Evolutionary conservation across 2,113 vertebrate genomes (phyloP), one percentile per base, ranked within the genome.

Genomic region (Campylorhamphus procurvoides): DNA sequence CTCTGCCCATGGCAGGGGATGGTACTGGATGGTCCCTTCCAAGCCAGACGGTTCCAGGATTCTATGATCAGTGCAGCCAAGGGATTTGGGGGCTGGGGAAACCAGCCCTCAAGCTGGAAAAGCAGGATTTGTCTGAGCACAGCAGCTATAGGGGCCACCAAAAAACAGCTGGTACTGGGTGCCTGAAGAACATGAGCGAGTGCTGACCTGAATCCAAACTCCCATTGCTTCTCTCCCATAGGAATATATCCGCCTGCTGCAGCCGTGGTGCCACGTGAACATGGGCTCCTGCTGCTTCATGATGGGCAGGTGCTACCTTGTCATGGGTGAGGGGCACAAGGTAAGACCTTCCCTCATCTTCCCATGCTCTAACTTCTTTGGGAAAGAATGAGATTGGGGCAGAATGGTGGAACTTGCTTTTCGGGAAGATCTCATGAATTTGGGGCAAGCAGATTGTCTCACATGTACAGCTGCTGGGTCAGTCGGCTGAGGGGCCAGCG

Each of bases 261-360:
- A 98, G 76, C 98, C 99, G 0, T 99, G 99, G 99, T 99, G 99
- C 97, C 99, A 99, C 22, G 98, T 99, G 81, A 99, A 99, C 77
- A 98, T 99, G 59, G 99, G 99, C 37, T 99, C 99, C 72, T 99
- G 99, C 74, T 98, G 98, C 18, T 99, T 99, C 97, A 98, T 99
- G 98, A 97, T 99, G 97, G 99, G 98, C 63, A 98, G 99, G 23
- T 99, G 99, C 95, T 99, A 99, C 96, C 98, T 99, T 1, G 98
- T 99, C 84, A 98, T 98, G 16, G 99, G 99, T 20, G 99, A 99
- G 91, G 99, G 98, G 3, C 98, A 99, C 74, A 99, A 99, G 99
- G 99, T 99, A 90, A 97, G 78, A 15, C 22, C 8, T 44, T 59
- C 11, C 11, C 33, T 59, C 2, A 1, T 20, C 46, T 71, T 84